Evolutionary conservation across 2,797 vertebrate species (phyloP).

Genomic region (Enteromius anoplus): DNA sequence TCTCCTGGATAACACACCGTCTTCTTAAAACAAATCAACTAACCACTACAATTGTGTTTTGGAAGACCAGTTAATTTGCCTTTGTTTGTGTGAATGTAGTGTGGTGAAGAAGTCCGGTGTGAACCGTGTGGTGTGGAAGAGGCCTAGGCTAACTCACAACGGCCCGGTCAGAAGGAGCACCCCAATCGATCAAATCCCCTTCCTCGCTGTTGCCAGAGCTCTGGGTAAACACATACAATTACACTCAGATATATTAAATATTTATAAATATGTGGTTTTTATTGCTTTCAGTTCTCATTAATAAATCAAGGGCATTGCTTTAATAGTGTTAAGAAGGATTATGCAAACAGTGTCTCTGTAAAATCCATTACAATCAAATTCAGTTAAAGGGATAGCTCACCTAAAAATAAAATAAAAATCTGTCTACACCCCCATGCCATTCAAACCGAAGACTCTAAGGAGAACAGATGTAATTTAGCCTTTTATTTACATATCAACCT

Average conservation of each 20-base stretch:
- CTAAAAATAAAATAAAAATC: background rate
- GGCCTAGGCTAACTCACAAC: conserved; percentile 90
- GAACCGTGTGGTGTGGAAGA: conserved; percentile 97
- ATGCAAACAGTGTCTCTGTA: background rate
- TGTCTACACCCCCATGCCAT: background rate
- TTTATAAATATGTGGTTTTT: background rate
- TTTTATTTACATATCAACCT: background rate
- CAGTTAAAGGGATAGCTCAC: background rate
- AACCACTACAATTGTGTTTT: background rate
- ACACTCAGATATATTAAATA: background rate
- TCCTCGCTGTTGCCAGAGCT: conserved; percentile 93
- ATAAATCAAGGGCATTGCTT: background rate
- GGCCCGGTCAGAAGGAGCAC: conserved; percentile 95
- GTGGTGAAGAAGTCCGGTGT: conserved; percentile 98
- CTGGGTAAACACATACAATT: conserved; percentile 77
- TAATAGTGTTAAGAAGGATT: background rate
- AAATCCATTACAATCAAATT: conserved; percentile 1
- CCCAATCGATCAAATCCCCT: conserved; percentile 95
- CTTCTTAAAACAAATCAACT: background rate
- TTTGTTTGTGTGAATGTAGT: conserved; percentile 68
- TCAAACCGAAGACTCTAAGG: background rate
- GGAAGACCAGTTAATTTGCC: background rate
- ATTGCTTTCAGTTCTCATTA: background rate
- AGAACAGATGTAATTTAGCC: background rate
- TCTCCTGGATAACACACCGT: background rate